Evolutionary conservation across 2,888 invertebrate genomes (phyloP), one percentile per base, ranked within the genome.

Genomic region (Tetropium fuscum): DNA sequence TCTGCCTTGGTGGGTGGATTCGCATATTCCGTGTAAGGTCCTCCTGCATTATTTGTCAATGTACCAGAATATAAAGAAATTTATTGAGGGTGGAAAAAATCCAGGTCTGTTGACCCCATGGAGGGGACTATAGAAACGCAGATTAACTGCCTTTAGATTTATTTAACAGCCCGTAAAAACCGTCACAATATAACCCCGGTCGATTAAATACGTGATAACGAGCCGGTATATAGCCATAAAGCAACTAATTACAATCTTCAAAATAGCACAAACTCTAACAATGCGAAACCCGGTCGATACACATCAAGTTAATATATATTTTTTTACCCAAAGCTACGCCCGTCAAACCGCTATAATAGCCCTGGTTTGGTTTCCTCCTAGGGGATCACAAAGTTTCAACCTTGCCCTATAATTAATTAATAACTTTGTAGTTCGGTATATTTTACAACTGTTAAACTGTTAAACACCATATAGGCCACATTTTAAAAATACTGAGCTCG

Each of bases 301-400:
- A 11, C 44, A 44, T 44, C 44, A 44, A 44, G 44, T 44, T 44
- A 44, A 44, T 44, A 44, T 44, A 44, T 15, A n/a, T n/a, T 27
- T 30, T 30, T 25, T 15, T 16, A 44, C 27, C 10, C 13, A 16
- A 44, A 15, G 27, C 16, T 15, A 22, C 25, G 25, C 44, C 22
- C 15, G 18, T 30, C 8, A 8, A 2, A 30, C n/a, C 18, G 19
- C 43, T 43, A n/a, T n/a, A n/a, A n/a, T n/a, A n/a, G n/a, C n/a
- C n/a, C n/a, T n/a, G n/a, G n/a, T n/a, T n/a, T n/a, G n/a, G n/a
- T n/a, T n/a, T n/a, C n/a, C n/a, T n/a, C n/a, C n/a, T n/a, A n/a
- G n/a, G n/a, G n/a, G n/a, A n/a, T n/a, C n/a, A n/a, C n/a, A n/a
- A n/a, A n/a, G n/a, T n/a, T n/a, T n/a, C n/a, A n/a, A n/a, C n/a